phyloP scores from a whole-genome alignment of 2,113 vertebrate species.

The Percina caprodes region DNA sequence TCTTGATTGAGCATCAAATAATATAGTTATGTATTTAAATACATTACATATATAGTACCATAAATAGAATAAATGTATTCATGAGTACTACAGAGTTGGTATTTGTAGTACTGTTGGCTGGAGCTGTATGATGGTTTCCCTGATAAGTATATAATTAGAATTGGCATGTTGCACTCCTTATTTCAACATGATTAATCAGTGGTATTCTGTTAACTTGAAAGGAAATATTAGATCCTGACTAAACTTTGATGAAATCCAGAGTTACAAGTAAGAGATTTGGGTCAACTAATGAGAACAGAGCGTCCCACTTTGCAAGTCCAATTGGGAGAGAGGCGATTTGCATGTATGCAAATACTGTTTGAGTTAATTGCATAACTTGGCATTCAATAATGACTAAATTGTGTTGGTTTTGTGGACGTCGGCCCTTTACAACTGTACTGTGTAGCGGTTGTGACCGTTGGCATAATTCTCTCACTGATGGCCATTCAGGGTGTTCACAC shows the following conservation, averaged over 20 bases:
- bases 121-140: slow-evolving; percentile 52
- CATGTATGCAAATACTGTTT: slow-evolving; percentile 83
- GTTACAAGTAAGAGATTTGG: slow-evolving; percentile 84
- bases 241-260: slow-evolving; percentile 87
- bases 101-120: slow-evolving; percentile 63
- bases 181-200: slow-evolving; percentile 82
- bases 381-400: slow-evolving; percentile 68
- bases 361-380: slow-evolving; percentile 81
- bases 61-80: slow-evolving; percentile 8
- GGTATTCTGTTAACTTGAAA: slow-evolving; percentile 85
- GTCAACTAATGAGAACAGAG: slow-evolving; percentile 87
- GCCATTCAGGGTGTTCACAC: slow-evolving; percentile 1
- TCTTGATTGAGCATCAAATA: neutral
- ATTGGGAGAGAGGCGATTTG: slow-evolving; percentile 80
- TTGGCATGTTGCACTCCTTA: slow-evolving; percentile 78
- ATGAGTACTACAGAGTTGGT: slow-evolving; percentile 32
- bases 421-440: slow-evolving; percentile 32
- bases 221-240: slow-evolving; percentile 86
- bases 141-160: slow-evolving; percentile 79
- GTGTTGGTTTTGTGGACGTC: slow-evolving; percentile 40
- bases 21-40: neutral
- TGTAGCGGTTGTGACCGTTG: neutral
- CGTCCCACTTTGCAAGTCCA: slow-evolving; percentile 83
- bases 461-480: neutral
- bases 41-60: neutral